Percentiles rank a stretch among this genome's conserved stretches.
phyloP scores from a whole-genome alignment of 2,888 invertebrate species.

The Odontocolon sp. region DNA sequence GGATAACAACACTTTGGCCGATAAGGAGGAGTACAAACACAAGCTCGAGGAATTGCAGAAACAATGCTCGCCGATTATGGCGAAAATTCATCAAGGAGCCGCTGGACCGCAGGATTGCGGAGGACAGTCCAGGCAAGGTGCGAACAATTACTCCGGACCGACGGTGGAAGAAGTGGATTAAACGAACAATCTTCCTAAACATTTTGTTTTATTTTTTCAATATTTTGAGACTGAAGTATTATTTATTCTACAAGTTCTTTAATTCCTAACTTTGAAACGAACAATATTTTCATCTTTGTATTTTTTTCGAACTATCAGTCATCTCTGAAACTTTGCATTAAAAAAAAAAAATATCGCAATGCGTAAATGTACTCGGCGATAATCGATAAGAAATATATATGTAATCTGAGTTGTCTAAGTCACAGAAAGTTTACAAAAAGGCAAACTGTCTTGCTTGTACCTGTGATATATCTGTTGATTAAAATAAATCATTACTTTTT shows the following conservation, averaged over 20 bases:
- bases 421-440: conserved; percentile 15
- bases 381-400: conserved; percentile 11
- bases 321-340: no score
- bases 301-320: no score
- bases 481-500: conserved; percentile 12
- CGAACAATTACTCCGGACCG: conserved; percentile 82
- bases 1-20: conserved; percentile 86
- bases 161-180: conserved; percentile 89
- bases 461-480: conserved; percentile 33
- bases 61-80: conserved; percentile 84
- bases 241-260: conserved; percentile 9
- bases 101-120: conserved; percentile 74
- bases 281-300: conserved; percentile 10
- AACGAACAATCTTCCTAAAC: conserved; percentile 20
- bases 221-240: conserved; percentile 48
- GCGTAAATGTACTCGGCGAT: no score
- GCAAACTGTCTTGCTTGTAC: conserved; percentile 10
- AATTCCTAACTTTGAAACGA: conserved; percentile 6
- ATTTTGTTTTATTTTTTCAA: conserved; percentile 36
- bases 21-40: conserved; percentile 86
- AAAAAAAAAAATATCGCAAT: no score
- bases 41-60: conserved; percentile 83
- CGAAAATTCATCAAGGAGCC: conserved; percentile 82
- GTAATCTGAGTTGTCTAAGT: conserved; percentile 11
- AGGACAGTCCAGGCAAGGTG: conserved; percentile 72